Conservation (phyloP, 2,888 invertebrate genomes). For the Hydrotaea diabolus region DNA sequence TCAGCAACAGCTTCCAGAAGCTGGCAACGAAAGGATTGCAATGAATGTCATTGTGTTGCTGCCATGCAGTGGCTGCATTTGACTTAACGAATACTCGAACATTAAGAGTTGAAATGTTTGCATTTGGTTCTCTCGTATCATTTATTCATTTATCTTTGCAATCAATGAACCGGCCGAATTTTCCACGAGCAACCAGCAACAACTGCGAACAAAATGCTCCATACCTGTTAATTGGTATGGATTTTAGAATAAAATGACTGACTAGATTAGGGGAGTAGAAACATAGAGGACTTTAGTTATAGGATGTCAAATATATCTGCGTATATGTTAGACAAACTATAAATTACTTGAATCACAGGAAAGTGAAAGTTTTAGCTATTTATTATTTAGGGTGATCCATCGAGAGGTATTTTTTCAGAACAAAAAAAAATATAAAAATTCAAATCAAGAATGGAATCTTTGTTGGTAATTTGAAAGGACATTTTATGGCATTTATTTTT, state of each 20-base stretch:
- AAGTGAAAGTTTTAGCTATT: too few relatives aligned
- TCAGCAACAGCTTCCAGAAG: conserved; percentile 2
- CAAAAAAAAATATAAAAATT: too few relatives aligned
- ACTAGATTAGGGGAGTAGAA: too few relatives aligned
- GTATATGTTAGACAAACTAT: too few relatives aligned
- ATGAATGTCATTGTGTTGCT: background rate
- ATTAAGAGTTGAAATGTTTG: background rate
- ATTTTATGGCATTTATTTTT: too few relatives aligned
- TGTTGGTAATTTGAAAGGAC: too few relatives aligned
- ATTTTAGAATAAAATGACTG: background rate
- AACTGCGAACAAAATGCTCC: background rate
- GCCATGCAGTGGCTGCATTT: background rate
- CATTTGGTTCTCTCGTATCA: conserved; percentile 10
- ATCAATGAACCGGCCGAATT: background rate
- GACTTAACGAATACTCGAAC: background rate
- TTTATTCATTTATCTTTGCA: conserved; percentile 44
- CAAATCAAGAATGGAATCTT: too few relatives aligned
- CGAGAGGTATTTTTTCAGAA: too few relatives aligned
- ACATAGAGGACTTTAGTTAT: too few relatives aligned
- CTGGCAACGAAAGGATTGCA: background rate
- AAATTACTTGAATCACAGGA: too few relatives aligned
- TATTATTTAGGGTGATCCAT: too few relatives aligned
- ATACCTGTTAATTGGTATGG: background rate
- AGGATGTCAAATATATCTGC: too few relatives aligned
- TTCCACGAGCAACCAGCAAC: background rate